phyloP scores from a whole-genome alignment of 2,888 invertebrate species.

The Diarsia dahlii region DNA sequence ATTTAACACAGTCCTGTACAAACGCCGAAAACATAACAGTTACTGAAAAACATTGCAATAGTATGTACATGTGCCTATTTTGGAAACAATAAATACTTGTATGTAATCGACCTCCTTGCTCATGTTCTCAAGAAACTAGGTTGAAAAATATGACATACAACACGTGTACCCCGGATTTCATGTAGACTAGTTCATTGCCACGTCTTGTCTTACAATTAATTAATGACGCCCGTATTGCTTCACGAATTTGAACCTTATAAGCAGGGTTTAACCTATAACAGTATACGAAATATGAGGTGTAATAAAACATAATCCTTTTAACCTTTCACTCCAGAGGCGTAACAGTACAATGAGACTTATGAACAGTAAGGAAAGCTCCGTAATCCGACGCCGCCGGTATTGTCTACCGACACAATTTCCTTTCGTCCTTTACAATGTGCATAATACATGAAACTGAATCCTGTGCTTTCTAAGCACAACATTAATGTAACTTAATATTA shows the following conservation, averaged over 20 bases:
- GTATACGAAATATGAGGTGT: conserved; percentile 21
- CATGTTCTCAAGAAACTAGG: background rate
- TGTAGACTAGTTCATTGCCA: background rate
- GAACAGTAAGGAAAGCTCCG: conserved; percentile 41
- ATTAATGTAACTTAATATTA: conserved; percentile 50
- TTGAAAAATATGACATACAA: background rate
- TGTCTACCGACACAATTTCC: conserved; percentile 56
- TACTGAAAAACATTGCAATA: background rate
- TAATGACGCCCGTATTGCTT: background rate
- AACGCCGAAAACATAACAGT: background rate
- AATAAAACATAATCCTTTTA: conserved; percentile 29
- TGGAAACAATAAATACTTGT: background rate
- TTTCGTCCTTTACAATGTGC: conserved; percentile 35
- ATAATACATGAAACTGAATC: conserved; percentile 59
- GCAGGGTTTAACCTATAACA: background rate
- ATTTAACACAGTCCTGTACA: background rate
- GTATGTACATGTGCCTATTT: background rate
- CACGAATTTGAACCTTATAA: background rate
- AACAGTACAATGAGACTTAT: conserved; percentile 24
- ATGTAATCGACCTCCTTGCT: background rate
- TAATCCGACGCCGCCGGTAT: conserved; percentile 48
- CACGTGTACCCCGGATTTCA: background rate
- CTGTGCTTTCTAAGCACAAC: conserved; percentile 61
- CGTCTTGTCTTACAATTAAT: background rate
- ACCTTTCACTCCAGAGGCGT: conserved; percentile 18